Evolutionary conservation across 2,797 vertebrate genomes (phyloP).

Genomic region (Eulemur albifrons): DNA sequence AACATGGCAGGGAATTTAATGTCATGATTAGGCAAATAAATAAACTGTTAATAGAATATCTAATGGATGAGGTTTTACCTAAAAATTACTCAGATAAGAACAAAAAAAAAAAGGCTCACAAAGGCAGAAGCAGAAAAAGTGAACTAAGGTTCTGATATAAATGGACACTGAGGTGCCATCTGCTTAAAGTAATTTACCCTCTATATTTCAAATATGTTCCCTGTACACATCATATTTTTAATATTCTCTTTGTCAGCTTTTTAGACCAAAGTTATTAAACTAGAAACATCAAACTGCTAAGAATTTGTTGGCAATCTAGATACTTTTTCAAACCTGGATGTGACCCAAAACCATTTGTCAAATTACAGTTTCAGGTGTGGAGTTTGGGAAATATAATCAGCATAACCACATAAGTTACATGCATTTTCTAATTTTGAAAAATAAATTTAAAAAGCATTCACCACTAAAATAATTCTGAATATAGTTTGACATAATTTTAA

Average conservation of each 20-base stretch:
- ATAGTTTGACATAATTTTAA: not conserved
- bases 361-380: not conserved
- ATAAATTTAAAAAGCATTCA: not conserved
- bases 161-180: not conserved
- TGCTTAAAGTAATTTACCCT: not conserved
- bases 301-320: not conserved
- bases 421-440: constrained; percentile 5
- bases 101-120: not conserved
- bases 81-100: not conserved
- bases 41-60: not conserved
- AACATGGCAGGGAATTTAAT: not conserved
- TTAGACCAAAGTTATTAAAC: not conserved
- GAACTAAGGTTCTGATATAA: not conserved
- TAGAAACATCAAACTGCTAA: not conserved
- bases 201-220: not conserved
- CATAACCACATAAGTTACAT: not conserved
- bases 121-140: not conserved
- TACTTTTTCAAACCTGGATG: not conserved
- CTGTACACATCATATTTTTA: not conserved
- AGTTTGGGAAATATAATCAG: not conserved
- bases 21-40: not conserved
- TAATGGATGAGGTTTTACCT: not conserved
- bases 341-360: not conserved
- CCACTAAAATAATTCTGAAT: not conserved
- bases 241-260: not conserved